phyloP scores from a whole-genome alignment of 2,797 vertebrate genomes.

The Apodemus agrarius region DNA sequence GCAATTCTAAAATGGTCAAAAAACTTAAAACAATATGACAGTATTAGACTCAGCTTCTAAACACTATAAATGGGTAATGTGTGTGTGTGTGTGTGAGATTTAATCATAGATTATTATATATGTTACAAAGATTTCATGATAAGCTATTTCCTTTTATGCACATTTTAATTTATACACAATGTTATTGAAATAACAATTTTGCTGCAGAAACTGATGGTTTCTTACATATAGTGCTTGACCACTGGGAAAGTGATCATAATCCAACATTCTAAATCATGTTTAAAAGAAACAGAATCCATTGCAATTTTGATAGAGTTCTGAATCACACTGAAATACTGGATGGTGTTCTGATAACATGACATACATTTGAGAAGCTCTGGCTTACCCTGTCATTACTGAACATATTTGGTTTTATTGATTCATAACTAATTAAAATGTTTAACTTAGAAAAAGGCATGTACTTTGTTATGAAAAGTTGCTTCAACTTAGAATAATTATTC shows the following conservation, averaged over 20 bases:
- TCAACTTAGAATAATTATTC: neutral
- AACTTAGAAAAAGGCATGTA: neutral
- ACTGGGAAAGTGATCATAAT: neutral
- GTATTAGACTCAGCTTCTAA: neutral
- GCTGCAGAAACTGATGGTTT: neutral
- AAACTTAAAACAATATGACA: neutral
- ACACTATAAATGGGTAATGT: neutral
- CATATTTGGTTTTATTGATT: neutral
- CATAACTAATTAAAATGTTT: neutral
- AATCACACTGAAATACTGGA: neutral
- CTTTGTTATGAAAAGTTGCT: neutral
- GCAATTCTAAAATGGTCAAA: neutral
- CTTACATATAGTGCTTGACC: neutral
- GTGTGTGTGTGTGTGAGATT: neutral
- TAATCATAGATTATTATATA: neutral
- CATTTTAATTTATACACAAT: neutral
- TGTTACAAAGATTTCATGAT: neutral
- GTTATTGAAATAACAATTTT: neutral
- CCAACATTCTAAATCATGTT: neutral
- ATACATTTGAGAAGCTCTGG: rapidly evolving
- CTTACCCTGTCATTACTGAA: neutral
- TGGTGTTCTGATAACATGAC: neutral
- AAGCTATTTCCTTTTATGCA: neutral
- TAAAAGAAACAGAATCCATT: neutral
- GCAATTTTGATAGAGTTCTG: neutral